Conservation (phyloP, 1,140 invertebrate species). For the Delia radicum region DNA sequence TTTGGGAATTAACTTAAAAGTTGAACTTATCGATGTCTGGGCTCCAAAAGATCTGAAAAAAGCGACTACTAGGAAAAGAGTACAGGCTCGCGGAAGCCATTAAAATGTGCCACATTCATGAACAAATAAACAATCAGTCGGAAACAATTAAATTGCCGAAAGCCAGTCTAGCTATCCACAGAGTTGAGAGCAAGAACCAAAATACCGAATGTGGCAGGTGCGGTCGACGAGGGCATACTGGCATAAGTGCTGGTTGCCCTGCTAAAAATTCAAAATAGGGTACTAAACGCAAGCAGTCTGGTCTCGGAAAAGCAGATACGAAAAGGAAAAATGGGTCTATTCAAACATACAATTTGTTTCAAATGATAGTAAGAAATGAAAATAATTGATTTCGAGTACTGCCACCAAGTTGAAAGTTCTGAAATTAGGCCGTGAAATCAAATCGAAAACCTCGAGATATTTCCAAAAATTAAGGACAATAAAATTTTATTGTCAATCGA, state of each 20-base stretch:
- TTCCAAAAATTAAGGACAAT: conserved; percentile 29
- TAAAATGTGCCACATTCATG: neutral
- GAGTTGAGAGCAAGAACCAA: neutral
- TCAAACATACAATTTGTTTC: neutral
- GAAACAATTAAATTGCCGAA: neutral
- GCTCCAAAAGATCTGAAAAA: conserved; percentile 31
- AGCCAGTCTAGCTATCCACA: conserved; percentile 14
- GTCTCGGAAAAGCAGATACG: neutral
- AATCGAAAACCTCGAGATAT: conserved; percentile 21
- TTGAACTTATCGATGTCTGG: conserved; percentile 37
- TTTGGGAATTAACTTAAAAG: conserved; percentile 30
- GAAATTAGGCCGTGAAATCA: neutral
- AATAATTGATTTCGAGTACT: conserved; percentile 12
- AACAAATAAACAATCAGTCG: conserved; percentile 11
- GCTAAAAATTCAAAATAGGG: conserved; percentile 1
- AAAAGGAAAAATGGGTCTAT: neutral
- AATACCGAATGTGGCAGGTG: neutral
- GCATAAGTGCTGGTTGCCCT: neutral
- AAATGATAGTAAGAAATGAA: conserved; percentile 22
- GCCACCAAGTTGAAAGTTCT: neutral
- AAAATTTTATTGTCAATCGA: neutral
- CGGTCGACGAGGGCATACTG: neutral
- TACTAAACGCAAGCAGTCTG: neutral
- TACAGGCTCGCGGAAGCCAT: neutral
- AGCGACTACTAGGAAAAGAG: conserved; percentile 9